phyloP scores from a whole-genome alignment of 2,113 vertebrate genomes.

The Lepidothrix coronata region DNA sequence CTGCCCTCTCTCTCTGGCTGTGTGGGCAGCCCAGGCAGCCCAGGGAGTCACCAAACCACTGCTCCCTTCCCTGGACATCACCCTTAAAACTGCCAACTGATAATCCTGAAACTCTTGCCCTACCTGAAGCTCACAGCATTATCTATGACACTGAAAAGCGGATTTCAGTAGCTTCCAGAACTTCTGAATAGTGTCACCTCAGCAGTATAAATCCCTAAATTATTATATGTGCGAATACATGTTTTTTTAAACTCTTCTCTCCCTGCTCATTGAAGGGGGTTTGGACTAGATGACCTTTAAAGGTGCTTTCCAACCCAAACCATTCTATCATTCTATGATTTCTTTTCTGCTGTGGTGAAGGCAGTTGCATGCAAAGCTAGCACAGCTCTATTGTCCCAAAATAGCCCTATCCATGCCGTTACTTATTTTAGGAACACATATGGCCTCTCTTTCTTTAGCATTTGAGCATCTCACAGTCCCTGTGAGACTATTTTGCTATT shows the following conservation, averaged over 20 bases:
- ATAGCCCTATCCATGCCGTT: constrained; percentile 41
- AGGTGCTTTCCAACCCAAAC: not conserved
- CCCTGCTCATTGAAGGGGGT: not conserved
- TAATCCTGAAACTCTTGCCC: not conserved
- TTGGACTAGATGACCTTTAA: not conserved
- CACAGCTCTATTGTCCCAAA: constrained; percentile 32
- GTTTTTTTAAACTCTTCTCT: not conserved
- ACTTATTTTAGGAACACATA: constrained; percentile 61
- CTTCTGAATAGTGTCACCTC: constrained; percentile 46
- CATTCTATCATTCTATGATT: not conserved
- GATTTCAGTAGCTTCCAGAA: constrained; percentile 35
- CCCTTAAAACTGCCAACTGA: not conserved
- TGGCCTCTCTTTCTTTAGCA: constrained; percentile 48
- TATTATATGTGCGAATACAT: not conserved
- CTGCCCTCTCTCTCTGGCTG: not conserved
- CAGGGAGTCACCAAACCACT: not conserved
- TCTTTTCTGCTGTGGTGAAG: not conserved
- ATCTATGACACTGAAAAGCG: not conserved
- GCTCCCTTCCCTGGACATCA: not conserved
- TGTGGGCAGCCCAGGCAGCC: not conserved
- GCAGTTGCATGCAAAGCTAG: constrained; percentile 16
- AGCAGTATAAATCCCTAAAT: constrained; percentile 27
- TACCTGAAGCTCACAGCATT: not conserved
- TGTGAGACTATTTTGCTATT: constrained; percentile 42
- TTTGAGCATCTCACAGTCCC: constrained; percentile 29